Base-by-base conservation (phyloP, 35 echinoderm and acorn worm species). In the Eucidaris tribuloides region DNA sequence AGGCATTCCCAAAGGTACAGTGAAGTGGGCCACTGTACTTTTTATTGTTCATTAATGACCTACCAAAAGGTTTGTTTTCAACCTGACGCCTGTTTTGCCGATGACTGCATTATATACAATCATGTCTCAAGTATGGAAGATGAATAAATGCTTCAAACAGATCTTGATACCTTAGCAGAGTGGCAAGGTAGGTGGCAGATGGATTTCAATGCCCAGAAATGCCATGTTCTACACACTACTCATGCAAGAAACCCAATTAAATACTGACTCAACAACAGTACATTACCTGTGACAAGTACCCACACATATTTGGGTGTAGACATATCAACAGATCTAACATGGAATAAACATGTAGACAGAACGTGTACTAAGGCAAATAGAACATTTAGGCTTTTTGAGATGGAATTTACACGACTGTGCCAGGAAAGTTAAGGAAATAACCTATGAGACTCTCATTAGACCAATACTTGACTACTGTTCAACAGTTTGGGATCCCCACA, bases 31-130 rank as follows among this genome's bases (percentile, higher is more conserved):
- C 48, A 3, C 33, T 82, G 24, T 18, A 17, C 3, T 82, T 82
- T 62, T 41, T 82, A 18, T 36, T 58, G 4, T 61, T 28, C 50
- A 64, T 82, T 13, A 82, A 82, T 36, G 79, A 82, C 32, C 56
- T 82, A 61, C 55, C 48, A 52, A 52, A 52, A 11, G 48, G 48
- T 11, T 52, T 52, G n/a, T 11, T 11, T n/a, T 52, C 48, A 9
- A 52, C 48, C 48, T 52, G 48, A 9, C 48, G 48, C 9, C 48
- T 52, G 48, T 52, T 52, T 52, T 9, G n/a, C n/a, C 48, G n/a
- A 52, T 52, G 48, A 52, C 48, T 52, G 48, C 48, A 52, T 52
- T n/a, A 52, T 9, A 11, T 52, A 52, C n/a, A n/a, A 52, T n/a
- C 48, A 52, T 9, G n/a, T 52, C 48, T 52, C n/a, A n/a, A 52